A percentile compares a stretch with the other conserved stretches of the same genome.
phyloP scores from a whole-genome alignment of 2,888 invertebrate genomes.

The Neelides folsomi region DNA sequence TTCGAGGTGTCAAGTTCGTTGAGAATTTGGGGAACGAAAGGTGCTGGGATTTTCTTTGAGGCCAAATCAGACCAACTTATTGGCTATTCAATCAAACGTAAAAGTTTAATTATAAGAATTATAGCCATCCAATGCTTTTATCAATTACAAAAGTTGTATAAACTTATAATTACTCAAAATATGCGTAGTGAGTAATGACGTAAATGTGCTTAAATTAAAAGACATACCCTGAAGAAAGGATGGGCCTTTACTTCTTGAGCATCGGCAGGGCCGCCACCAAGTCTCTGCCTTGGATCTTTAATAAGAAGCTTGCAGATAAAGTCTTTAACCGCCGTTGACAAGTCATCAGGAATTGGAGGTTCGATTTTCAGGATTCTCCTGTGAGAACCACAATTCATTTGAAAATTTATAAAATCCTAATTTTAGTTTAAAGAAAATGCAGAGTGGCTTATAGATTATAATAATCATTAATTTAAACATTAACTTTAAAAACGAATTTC shows the following conservation, averaged over 20 bases:
- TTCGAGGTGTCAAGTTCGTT: constrained; percentile 85
- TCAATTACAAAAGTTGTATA: no score
- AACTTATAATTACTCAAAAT: no score
- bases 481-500: no score
- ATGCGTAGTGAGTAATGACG: no score
- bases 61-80: constrained; percentile 74
- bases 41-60: constrained; percentile 63
- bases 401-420: no score
- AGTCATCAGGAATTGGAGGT: constrained; percentile 73
- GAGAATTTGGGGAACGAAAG: constrained; percentile 74
- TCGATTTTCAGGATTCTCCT: constrained; percentile 73
- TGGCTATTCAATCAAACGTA: constrained; percentile 36
- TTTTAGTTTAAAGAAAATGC: no score
- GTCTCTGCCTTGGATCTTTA: constrained; percentile 74
- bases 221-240: constrained; percentile 62
- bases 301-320: constrained; percentile 70
- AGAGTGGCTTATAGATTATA: no score
- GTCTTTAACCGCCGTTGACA: constrained; percentile 60
- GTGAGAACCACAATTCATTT: no score
- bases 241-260: constrained; percentile 82
- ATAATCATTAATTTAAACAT: no score
- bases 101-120: no score
- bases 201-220: no score
- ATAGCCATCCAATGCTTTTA: no score
- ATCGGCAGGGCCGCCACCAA: constrained; percentile 73